These are phyloP conservation scores for Meriones unguiculatus DNA, from an alignment of 2,113 vertebrate genomes.

Conservation along the genomic window DNA sequence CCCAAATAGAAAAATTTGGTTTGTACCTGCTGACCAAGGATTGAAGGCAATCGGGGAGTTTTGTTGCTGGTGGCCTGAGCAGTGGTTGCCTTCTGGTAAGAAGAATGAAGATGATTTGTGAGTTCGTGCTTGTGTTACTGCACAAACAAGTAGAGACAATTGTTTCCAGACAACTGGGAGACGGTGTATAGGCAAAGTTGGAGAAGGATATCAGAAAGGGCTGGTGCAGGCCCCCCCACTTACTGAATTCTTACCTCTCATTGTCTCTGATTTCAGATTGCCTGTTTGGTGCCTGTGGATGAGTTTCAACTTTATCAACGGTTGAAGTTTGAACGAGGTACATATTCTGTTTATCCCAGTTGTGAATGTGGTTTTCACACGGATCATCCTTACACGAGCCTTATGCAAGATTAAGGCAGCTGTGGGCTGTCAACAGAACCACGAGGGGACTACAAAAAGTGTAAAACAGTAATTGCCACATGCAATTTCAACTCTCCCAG, in stretches of 20 bases:
- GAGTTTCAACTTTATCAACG: slow-evolving; percentile 93
- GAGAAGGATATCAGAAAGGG: not conserved
- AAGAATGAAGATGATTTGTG: not conserved
- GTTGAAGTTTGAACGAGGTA: slow-evolving; percentile 96
- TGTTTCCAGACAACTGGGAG: not conserved
- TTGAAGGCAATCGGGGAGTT: not conserved
- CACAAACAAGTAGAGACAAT: not conserved
- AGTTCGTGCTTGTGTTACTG: not conserved
- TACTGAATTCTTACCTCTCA: slow-evolving; percentile 41
- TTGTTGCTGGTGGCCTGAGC: not conserved
- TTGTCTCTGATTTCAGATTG: slow-evolving; percentile 91
- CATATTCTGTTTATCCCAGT: not conserved
- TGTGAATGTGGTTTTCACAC: not conserved
- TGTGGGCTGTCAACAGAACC: not conserved
- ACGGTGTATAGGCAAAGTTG: not conserved
- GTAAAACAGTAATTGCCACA: not conserved
- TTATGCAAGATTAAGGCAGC: not conserved
- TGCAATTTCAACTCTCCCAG: not conserved
- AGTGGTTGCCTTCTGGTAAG: not conserved
- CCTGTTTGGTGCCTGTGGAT: slow-evolving; percentile 90
- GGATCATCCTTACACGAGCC: not conserved
- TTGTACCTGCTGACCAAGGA: not conserved
- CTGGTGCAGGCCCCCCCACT: not conserved
- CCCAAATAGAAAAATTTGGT: not conserved
- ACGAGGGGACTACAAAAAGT: not conserved